Evolutionary conservation across 2,113 vertebrate species (phyloP).

Genomic region (Bothrops jararaca): DNA sequence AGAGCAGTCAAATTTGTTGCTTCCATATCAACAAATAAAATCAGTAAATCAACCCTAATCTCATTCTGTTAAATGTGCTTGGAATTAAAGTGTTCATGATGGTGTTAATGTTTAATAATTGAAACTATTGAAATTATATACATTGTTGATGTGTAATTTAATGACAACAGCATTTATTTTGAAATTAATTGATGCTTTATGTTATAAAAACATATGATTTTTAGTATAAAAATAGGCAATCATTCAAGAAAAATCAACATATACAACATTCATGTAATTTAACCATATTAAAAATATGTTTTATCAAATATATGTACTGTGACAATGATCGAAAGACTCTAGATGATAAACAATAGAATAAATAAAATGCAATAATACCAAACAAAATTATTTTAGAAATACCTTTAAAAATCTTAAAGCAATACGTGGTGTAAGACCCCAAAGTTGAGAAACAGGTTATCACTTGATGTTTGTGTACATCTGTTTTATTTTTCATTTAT

Average conservation of each 20-base stretch:
- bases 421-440: too few relatives aligned
- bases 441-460: neutral
- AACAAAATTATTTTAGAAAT: too few relatives aligned
- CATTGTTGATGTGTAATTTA: constrained; percentile 9
- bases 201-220: neutral
- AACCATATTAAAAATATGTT: neutral
- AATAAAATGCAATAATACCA: too few relatives aligned
- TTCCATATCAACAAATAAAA: neutral
- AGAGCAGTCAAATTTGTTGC: neutral
- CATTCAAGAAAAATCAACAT: neutral
- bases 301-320: too few relatives aligned
- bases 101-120: neutral
- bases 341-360: too few relatives aligned
- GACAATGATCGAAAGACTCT: too few relatives aligned
- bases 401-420: too few relatives aligned
- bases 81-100: neutral
- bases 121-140: neutral
- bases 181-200: neutral
- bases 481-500: neutral
- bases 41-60: neutral
- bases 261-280: neutral
- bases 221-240: neutral
- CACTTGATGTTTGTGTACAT: neutral
- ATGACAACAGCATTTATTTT: neutral
- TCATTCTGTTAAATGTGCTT: neutral